Evolutionary conservation across 1,140 invertebrate species (phyloP).

Genomic region (Sycophila sp.): DNA sequence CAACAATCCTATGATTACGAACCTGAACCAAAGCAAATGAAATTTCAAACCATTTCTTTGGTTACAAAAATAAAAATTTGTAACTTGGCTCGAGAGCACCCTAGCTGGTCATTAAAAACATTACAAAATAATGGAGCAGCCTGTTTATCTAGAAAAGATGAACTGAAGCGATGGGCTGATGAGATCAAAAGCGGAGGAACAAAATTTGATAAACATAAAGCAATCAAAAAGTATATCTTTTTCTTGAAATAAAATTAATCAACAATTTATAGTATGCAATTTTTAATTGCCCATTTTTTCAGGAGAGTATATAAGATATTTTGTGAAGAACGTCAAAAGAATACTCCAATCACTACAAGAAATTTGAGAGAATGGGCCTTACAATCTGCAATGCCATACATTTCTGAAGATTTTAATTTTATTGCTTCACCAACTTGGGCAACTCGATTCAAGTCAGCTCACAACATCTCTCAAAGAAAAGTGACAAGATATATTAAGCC

Average conservation of each 20-base stretch:
- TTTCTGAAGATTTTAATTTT: slow-evolving; percentile 33
- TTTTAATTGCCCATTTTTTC: no score
- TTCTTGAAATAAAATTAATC: no score
- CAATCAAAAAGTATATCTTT: slow-evolving; percentile 39
- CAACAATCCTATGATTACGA: slow-evolving; percentile 25
- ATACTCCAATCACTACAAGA: slow-evolving; percentile 40
- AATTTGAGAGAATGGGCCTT: slow-evolving; percentile 42
- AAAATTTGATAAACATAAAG: slow-evolving; percentile 32
- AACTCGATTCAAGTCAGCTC: slow-evolving; percentile 36
- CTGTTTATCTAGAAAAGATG: slow-evolving; percentile 24
- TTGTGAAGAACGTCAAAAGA: slow-evolving; percentile 30
- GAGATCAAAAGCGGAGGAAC: slow-evolving; percentile 37
- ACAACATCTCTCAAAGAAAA: slow-evolving; percentile 42
- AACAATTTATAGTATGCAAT: no score
- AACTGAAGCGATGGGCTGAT: slow-evolving; percentile 32
- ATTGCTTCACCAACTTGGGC: slow-evolving; percentile 37
- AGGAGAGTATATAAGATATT: slow-evolving; percentile 43
- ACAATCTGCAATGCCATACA: slow-evolving; percentile 38
- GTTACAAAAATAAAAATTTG: slow-evolving; percentile 36
- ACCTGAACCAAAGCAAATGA: slow-evolving; percentile 15
- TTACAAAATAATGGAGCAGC: slow-evolving; percentile 30
- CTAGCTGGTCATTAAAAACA: slow-evolving; percentile 34
- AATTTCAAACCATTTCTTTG: slow-evolving; percentile 21
- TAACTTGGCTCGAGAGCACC: slow-evolving; percentile 30
- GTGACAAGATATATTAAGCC: slow-evolving; percentile 42